These are phyloP conservation scores for Tenthredo amoena DNA, from an alignment of 2,888 invertebrate species.

Conservation along the genomic window DNA sequence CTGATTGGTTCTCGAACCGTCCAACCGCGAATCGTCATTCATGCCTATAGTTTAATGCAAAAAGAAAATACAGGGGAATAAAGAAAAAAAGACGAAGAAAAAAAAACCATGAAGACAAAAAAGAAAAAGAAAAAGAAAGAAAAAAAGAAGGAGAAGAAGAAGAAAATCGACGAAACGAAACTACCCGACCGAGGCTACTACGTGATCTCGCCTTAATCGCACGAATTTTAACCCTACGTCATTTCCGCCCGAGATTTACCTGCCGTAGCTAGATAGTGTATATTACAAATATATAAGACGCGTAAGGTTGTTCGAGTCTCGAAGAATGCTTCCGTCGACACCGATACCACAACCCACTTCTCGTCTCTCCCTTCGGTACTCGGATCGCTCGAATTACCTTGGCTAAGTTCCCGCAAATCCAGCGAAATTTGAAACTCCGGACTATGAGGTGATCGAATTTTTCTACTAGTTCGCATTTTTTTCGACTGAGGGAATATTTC, in stretches of 20 bases:
- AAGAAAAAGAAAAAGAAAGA: background rate
- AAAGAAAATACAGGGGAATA: constrained; percentile 11
- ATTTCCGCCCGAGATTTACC: constrained; percentile 57
- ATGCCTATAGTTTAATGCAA: background rate
- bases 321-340: constrained; percentile 46
- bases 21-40: constrained; percentile 43
- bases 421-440: constrained; percentile 41
- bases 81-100: background rate
- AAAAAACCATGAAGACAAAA: background rate
- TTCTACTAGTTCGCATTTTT: background rate
- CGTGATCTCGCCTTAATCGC: constrained; percentile 69
- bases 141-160: background rate
- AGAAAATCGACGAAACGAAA: constrained; percentile 34
- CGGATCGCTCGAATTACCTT: constrained; percentile 33
- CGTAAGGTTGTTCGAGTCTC: background rate
- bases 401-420: constrained; percentile 25
- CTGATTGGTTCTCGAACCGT: constrained; percentile 24
- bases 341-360: background rate
- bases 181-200: constrained; percentile 51
- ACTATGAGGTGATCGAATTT: constrained; percentile 9
- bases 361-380: background rate
- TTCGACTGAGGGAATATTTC: background rate
- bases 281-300: background rate
- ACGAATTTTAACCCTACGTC: constrained; percentile 66
- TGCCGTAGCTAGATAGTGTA: background rate